Conservation (phyloP, 2,888 invertebrate species). For the Gari tellinella region DNA sequence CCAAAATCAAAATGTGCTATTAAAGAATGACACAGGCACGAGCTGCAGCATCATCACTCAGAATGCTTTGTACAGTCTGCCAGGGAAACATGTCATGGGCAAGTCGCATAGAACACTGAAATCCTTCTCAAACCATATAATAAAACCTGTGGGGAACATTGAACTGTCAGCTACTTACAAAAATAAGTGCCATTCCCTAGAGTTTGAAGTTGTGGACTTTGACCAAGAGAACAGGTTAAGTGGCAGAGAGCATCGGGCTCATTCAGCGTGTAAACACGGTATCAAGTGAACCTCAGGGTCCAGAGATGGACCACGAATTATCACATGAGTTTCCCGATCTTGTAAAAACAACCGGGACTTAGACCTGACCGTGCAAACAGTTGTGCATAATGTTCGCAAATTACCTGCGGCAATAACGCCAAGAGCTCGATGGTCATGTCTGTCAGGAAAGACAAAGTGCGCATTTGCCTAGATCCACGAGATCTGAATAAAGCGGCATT, state of each 20-base stretch:
- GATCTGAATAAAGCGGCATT: conserved; percentile 61
- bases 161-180: conserved; percentile 7
- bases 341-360: conserved; percentile 44
- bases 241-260: conserved; percentile 27
- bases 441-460: conserved; percentile 52
- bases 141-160: conserved; percentile 24
- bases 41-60: conserved; percentile 34
- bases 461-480: conserved; percentile 61
- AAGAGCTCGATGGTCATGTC: conserved; percentile 57
- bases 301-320: neutral
- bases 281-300: conserved; percentile 8
- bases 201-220: conserved; percentile 33
- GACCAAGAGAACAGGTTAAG: conserved; percentile 32
- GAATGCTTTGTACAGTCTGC: conserved; percentile 8
- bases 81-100: neutral
- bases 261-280: conserved; percentile 13
- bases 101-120: conserved; percentile 19
- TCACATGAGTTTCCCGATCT: conserved; percentile 23
- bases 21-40: conserved; percentile 34
- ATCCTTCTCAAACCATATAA: conserved; percentile 34
- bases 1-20: neutral
- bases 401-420: conserved; percentile 26
- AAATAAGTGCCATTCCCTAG: neutral
- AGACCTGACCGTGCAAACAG: conserved; percentile 31
- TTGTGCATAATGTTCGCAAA: conserved; percentile 28